Evolutionary conservation across 2,797 vertebrate genomes (phyloP).

Genomic region (Muraenolepis orangiensis): DNA sequence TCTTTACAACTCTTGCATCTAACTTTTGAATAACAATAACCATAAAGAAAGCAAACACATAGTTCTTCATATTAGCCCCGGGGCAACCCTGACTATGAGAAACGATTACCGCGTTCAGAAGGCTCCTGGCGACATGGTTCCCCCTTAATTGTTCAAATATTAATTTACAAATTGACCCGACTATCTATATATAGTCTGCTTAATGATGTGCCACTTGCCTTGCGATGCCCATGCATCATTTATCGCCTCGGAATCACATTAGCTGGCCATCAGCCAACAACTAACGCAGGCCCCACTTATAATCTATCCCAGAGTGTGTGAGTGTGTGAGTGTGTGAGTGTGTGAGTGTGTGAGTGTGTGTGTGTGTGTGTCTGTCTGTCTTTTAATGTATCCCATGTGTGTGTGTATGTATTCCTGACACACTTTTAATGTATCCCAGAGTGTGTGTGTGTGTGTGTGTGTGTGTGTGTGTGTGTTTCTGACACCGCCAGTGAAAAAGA

Average conservation of each 20-base stretch:
- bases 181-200: background rate
- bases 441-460: too few species aligned
- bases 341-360: too few species aligned
- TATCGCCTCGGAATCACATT: background rate
- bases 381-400: too few species aligned
- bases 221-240: background rate
- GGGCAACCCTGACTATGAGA: background rate
- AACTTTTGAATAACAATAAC: background rate
- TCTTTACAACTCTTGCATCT: background rate
- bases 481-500: background rate
- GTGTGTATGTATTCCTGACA: too few species aligned
- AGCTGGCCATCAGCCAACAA: background rate
- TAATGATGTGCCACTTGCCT: background rate
- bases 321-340: too few species aligned
- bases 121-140: background rate
- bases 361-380: too few species aligned
- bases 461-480: too few species aligned
- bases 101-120: background rate
- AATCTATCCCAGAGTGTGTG: too few species aligned
- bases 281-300: background rate
- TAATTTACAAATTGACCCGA: background rate
- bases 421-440: too few species aligned
- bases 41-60: background rate
- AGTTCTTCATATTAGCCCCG: background rate
- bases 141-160: slow-evolving; percentile 2